Evolutionary conservation across 1,140 invertebrate species (phyloP), one percentile per base, ranked within the genome.

Genomic region (Drosophila ironensis): DNA sequence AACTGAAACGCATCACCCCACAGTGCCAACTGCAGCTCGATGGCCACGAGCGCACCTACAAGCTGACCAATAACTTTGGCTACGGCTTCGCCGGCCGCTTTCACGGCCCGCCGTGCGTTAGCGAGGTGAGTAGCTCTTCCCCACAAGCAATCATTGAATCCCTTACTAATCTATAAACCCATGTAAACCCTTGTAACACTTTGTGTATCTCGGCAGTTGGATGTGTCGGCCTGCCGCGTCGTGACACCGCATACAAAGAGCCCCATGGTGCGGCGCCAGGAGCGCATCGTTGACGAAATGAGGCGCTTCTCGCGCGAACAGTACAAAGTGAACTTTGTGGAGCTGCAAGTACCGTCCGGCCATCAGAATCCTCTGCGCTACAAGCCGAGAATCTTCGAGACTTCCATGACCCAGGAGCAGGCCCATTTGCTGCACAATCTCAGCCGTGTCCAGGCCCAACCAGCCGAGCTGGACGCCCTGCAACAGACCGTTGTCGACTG

Each of bases 321-420:
- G 54, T 89, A 89, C 64, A 89, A 89, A 77, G 72, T 89, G 48
- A 89, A 89, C 52, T 88, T 88, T 57, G 71, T 89, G 22, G 88
- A 89, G 35, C 51, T 89, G 28, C 88, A 89, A 44, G 86, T 89
- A 19, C 88, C 88, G 38, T 84, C 88, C 17, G 88, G 88, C 4
- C 86, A 84, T 51, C 86, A 89, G 9, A 84, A 89, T 73, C 88
- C 88, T 4, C 40, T 84, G 38, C 82, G 80, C 45, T 89, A 52
- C 19, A 75, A 59, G 38, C 70, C 72, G 14, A 88, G 87, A 72
- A 82, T 82, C 41, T 57, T 61, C 25, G 86, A 89, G 40, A 67
- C 64, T 33, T 82, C 64, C 35, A 72, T 89, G 57, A 84, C 76
- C 9, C 66, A 74, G 16, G 77, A 89, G 24, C 84, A 89, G 51